Evolutionary conservation across 2,888 invertebrate species (phyloP).

Genomic region (Cryptocephalus moraei): DNA sequence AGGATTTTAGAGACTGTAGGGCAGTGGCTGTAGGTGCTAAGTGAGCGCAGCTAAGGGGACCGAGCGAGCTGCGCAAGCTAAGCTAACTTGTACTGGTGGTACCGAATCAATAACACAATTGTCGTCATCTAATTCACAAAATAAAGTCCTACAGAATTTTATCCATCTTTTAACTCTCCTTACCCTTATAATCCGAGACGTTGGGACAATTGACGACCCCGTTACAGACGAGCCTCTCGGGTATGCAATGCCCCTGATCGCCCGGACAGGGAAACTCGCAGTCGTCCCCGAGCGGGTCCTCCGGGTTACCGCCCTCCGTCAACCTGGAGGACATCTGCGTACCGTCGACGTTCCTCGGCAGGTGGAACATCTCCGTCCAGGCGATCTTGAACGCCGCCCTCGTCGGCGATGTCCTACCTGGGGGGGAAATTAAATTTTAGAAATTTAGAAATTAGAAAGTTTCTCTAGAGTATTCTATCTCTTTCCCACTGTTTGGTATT

Average conservation of each 20-base stretch:
- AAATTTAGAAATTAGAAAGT: no score
- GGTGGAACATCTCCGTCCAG: conserved; percentile 81
- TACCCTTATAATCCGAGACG: conserved; percentile 44
- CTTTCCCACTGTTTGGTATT: no score
- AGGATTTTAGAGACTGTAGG: background rate
- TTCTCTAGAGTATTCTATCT: no score
- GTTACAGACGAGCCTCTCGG: conserved; percentile 74
- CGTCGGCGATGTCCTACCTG: conserved; percentile 64
- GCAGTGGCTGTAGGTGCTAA: no score
- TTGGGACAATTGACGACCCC: conserved; percentile 82
- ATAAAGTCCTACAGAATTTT: no score
- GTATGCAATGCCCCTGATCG: conserved; percentile 72
- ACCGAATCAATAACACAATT: no score
- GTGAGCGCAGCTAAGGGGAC: no score
- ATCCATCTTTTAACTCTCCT: no score
- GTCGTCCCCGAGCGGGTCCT: conserved; percentile 40
- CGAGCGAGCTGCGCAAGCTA: no score
- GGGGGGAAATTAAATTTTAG: no score
- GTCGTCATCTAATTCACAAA: no score
- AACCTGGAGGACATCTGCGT: conserved; percentile 65
- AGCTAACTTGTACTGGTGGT: no score
- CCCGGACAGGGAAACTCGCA: conserved; percentile 87
- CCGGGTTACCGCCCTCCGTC: conserved; percentile 46
- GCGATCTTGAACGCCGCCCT: conserved; percentile 79
- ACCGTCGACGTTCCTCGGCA: conserved; percentile 76